Evolutionary conservation across 2,888 invertebrate genomes (phyloP).

Genomic region (Ecdyonurus torrentis): DNA sequence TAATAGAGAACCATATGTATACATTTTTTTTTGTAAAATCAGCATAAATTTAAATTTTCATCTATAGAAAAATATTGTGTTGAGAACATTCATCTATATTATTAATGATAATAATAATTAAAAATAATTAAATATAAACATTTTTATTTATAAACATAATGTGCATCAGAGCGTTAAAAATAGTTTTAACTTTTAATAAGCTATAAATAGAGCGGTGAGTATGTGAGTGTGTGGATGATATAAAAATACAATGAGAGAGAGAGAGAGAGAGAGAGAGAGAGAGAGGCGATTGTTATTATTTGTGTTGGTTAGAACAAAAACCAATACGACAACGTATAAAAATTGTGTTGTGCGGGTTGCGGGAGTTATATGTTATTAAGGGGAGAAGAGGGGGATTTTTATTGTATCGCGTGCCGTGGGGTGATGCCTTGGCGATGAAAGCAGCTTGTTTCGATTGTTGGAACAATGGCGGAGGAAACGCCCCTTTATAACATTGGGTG

Average conservation of each 20-base stretch:
- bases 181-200: not conserved
- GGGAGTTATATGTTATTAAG: no score
- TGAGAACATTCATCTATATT: not conserved
- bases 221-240: no score
- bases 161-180: not conserved
- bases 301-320: not conserved
- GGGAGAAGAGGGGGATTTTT: no score
- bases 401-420: not conserved
- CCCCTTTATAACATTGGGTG: not conserved
- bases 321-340: not conserved
- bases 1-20: not conserved
- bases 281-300: not conserved
- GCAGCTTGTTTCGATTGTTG: not conserved
- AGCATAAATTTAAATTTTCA: not conserved
- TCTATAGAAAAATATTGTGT: not conserved
- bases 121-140: not conserved
- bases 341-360: not conserved
- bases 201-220: not conserved
- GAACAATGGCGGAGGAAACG: not conserved
- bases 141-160: not conserved
- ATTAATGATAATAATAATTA: not conserved
- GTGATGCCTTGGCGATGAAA: not conserved
- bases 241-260: no score
- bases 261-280: not conserved
- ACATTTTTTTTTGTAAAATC: not conserved